A percentile compares a stretch with the other conserved stretches of the same genome.
phyloP scores from a whole-genome alignment of 2,113 vertebrate species.

The Shinisaurus crocodilurus region DNA sequence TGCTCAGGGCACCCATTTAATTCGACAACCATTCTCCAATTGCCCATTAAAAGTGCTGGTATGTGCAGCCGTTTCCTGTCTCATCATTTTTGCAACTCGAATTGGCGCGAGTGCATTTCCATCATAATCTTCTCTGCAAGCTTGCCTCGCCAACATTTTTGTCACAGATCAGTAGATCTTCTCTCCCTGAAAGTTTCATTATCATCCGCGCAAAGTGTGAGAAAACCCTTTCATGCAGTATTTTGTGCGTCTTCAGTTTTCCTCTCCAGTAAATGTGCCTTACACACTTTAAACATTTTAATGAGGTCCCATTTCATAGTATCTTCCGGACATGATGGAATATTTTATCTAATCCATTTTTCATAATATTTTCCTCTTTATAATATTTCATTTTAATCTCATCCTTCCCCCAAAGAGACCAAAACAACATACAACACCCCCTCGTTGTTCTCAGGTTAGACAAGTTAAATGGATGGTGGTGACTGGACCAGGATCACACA shows the following conservation, averaged over 20 bases:
- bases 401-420: neutral
- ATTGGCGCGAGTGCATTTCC: neutral
- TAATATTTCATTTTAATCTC: neutral
- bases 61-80: slow-evolving; percentile 5
- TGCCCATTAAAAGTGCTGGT: slow-evolving; percentile 26
- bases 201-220: neutral
- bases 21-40: slow-evolving; percentile 21
- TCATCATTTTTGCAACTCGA: slow-evolving; percentile 19
- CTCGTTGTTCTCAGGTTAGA: neutral
- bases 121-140: slow-evolving; percentile 6
- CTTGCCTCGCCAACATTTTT: neutral
- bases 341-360: neutral
- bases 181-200: neutral
- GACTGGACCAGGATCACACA: neutral
- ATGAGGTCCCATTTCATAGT: neutral
- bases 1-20: slow-evolving; percentile 21
- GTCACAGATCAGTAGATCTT: neutral
- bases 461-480: neutral
- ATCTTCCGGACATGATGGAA: neutral
- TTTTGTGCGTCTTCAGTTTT: neutral
- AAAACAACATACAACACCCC: neutral
- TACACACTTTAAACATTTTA: neutral
- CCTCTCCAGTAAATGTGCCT: neutral
- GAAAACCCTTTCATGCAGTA: no score
- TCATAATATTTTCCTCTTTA: neutral